Evolutionary conservation across 2,888 invertebrate species (phyloP).

Genomic region (Amaurobius ferox): DNA sequence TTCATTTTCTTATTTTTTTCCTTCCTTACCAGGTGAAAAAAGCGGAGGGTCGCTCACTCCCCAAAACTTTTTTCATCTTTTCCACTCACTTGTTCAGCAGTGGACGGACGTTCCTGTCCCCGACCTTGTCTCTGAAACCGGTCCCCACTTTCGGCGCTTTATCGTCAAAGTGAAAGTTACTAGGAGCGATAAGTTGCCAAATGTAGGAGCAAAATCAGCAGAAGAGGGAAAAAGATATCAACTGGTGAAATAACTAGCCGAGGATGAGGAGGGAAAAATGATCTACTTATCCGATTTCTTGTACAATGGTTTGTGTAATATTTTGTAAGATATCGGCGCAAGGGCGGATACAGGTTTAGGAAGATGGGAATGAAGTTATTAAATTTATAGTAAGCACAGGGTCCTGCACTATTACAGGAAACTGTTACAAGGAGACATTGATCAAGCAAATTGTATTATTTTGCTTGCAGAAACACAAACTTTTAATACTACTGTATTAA

Average conservation of each 20-base stretch:
- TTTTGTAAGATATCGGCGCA: not conserved
- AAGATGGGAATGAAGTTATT: too few relatives aligned
- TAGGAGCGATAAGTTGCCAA: not conserved
- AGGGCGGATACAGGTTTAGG: not conserved
- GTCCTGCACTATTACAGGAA: too few relatives aligned
- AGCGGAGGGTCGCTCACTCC: not conserved
- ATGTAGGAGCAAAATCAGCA: not conserved
- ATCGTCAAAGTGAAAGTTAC: not conserved
- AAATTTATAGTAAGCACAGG: too few relatives aligned
- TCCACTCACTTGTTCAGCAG: not conserved
- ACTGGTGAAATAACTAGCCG: slow-evolving; percentile 9
- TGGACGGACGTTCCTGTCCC: slow-evolving; percentile 17
- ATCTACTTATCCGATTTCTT: not conserved
- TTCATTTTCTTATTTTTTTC: not conserved
- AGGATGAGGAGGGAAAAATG: not conserved
- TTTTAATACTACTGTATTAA: too few relatives aligned
- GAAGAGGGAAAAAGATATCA: not conserved
- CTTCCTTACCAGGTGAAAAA: not conserved
- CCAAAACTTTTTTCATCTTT: slow-evolving; percentile 10
- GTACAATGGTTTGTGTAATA: not conserved
- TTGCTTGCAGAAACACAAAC: too few relatives aligned
- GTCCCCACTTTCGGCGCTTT: not conserved
- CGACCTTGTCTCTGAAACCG: not conserved
- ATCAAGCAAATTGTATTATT: too few relatives aligned
- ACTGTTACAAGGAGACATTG: too few relatives aligned